These are phyloP conservation scores for Emmelina monodactyla DNA, from an alignment of 2,888 invertebrate genomes.

Conservation along the genomic window DNA sequence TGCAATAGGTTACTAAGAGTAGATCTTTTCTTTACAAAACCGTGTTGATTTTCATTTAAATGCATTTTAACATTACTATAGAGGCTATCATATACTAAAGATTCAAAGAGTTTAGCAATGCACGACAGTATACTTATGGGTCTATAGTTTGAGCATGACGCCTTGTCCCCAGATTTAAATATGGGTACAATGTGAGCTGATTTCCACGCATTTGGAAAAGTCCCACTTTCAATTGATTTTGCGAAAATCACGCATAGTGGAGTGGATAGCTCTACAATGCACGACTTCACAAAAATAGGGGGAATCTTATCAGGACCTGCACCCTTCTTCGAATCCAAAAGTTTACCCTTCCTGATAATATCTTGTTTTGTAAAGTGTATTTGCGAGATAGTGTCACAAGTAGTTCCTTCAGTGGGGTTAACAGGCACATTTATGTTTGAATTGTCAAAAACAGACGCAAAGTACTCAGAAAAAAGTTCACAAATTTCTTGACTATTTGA, in stretches of 20 bases:
- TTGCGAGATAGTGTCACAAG: neutral
- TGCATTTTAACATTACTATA: neutral
- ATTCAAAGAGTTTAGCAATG: constrained; percentile 1
- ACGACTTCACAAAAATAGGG: neutral
- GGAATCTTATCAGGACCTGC: neutral
- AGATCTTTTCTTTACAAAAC: neutral
- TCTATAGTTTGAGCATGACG: neutral
- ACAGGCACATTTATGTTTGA: neutral
- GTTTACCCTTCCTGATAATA: neutral
- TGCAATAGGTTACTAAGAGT: neutral
- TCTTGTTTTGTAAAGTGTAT: neutral
- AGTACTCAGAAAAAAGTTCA: neutral
- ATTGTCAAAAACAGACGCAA: neutral
- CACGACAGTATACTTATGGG: constrained; percentile 1
- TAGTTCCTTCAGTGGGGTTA: neutral
- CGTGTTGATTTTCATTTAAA: constrained; percentile 1
- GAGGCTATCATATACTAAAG: neutral
- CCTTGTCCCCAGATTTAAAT: neutral
- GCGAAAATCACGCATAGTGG: neutral
- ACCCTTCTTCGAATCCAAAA: neutral
- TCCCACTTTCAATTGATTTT: neutral
- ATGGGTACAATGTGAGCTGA: neutral
- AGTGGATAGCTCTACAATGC: neutral
- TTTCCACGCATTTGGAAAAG: neutral
- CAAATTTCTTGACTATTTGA: neutral